A percentile compares a stretch with the other conserved stretches of the same genome.
These are phyloP conservation scores for Myotis planiceps DNA, from an alignment of 2,797 vertebrate species.

Conservation along the genomic window DNA sequence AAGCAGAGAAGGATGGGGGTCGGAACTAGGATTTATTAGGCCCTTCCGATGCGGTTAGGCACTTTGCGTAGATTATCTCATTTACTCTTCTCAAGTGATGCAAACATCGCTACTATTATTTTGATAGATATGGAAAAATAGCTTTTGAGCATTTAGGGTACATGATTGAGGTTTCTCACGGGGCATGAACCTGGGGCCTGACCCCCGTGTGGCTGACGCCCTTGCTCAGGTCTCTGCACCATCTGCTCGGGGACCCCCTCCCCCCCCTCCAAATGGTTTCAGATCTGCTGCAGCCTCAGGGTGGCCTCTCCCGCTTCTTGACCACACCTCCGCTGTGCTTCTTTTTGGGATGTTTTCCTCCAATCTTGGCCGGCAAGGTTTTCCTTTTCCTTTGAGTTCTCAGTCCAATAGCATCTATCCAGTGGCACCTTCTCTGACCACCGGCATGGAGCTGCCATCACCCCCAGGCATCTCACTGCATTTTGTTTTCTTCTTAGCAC, in stretches of 20 bases:
- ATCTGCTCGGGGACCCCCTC: accelerated
- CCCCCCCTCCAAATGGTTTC: accelerated
- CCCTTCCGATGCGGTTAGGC: background rate
- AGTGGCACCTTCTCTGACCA: background rate
- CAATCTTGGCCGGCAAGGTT: accelerated
- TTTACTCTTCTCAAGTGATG: background rate
- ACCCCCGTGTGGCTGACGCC: accelerated
- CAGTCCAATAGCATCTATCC: background rate
- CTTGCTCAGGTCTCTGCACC: background rate
- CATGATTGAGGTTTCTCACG: accelerated
- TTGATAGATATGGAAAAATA: background rate
- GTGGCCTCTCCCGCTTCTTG: background rate
- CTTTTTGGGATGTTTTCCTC: background rate
- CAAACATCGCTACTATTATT: background rate
- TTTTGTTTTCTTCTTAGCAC: background rate
- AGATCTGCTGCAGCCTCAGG: background rate
- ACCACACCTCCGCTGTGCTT: background rate
- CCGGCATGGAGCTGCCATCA: no score
- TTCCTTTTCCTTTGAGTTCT: background rate
- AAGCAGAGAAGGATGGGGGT: background rate
- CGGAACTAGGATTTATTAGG: background rate
- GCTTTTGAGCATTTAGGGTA: background rate
- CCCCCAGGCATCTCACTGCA: accelerated
- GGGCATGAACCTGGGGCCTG: background rate
- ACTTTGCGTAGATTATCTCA: background rate